Percentiles rank a stretch among this genome's conserved stretches.
Evolutionary conservation across 2,888 invertebrate species (phyloP).

Genomic region (Agonopterix heracliana): DNA sequence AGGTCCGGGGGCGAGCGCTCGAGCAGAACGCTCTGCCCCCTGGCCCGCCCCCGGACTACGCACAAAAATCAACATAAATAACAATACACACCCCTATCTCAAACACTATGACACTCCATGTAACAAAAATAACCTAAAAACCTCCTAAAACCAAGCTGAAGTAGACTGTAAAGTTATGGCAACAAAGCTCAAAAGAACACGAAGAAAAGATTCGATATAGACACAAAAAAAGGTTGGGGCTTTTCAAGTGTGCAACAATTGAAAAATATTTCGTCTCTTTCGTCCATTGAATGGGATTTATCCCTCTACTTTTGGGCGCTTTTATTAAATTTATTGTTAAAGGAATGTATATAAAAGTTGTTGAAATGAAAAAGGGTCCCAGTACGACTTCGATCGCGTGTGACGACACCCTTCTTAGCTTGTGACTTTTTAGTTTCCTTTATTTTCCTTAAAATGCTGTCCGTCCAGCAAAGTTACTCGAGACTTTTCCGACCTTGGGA

Average conservation of each 20-base stretch:
- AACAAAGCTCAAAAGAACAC: slow-evolving; percentile 22
- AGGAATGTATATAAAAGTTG: slow-evolving; percentile 74
- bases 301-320: slow-evolving; percentile 65
- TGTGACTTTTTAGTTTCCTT: slow-evolving; percentile 13
- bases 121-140: slow-evolving; percentile 24
- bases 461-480: slow-evolving; percentile 57
- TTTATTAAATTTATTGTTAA: slow-evolving; percentile 75
- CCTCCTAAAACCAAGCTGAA: slow-evolving; percentile 13
- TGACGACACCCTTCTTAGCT: slow-evolving; percentile 31
- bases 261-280: slow-evolving; percentile 75
- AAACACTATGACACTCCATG: slow-evolving; percentile 50
- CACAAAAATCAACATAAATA: slow-evolving; percentile 75
- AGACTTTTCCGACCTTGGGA: slow-evolving; percentile 80
- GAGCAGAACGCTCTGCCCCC: slow-evolving; percentile 60
- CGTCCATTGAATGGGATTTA: slow-evolving; percentile 60
- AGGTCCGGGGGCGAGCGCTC: slow-evolving; percentile 38
- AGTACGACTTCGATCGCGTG: slow-evolving; percentile 54
- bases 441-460: slow-evolving; percentile 42
- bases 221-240: slow-evolving; percentile 24
- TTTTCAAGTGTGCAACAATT: slow-evolving; percentile 70
- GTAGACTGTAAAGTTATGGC: slow-evolving; percentile 14
- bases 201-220: slow-evolving; percentile 10
- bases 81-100: slow-evolving; percentile 75
- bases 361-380: slow-evolving; percentile 63
- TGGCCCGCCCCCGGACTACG: slow-evolving; percentile 61